Evolutionary conservation across 2,888 invertebrate species (phyloP).

Genomic region (Drosophila anomelani): DNA sequence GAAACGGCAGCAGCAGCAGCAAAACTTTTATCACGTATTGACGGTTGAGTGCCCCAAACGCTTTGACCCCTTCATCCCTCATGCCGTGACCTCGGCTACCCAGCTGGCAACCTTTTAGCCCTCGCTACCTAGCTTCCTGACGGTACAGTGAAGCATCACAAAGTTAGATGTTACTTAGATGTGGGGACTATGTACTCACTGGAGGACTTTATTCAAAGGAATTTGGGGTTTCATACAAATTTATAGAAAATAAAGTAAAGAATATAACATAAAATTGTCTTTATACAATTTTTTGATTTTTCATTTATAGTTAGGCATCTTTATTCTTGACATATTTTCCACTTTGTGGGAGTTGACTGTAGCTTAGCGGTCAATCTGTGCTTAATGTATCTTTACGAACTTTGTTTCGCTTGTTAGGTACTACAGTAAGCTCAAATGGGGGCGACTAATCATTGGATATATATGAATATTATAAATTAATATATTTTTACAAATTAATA

Average conservation of each 20-base stretch:
- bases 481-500: neutral
- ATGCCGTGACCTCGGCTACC: slow-evolving; percentile 20
- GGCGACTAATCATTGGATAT: neutral
- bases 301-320: too few species aligned
- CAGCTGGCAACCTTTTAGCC: slow-evolving; percentile 3
- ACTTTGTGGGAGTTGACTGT: neutral
- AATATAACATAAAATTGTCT: neutral
- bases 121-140: neutral
- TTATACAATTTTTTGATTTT: neutral
- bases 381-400: slow-evolving; percentile 17
- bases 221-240: neutral
- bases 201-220: neutral
- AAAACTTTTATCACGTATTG: slow-evolving; percentile 75
- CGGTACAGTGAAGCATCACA: slow-evolving; percentile 5
- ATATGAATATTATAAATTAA: too few species aligned
- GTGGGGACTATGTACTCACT: too few species aligned
- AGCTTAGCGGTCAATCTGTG: slow-evolving; percentile 17
- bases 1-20: slow-evolving; percentile 61
- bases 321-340: neutral
- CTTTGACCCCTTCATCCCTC: slow-evolving; percentile 28
- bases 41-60: slow-evolving; percentile 62
- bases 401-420: slow-evolving; percentile 1
- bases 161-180: neutral
- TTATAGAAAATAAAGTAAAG: neutral
- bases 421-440: neutral